Evolutionary conservation across 2,888 invertebrate genomes (phyloP).

Genomic region (Apeira syringaria): DNA sequence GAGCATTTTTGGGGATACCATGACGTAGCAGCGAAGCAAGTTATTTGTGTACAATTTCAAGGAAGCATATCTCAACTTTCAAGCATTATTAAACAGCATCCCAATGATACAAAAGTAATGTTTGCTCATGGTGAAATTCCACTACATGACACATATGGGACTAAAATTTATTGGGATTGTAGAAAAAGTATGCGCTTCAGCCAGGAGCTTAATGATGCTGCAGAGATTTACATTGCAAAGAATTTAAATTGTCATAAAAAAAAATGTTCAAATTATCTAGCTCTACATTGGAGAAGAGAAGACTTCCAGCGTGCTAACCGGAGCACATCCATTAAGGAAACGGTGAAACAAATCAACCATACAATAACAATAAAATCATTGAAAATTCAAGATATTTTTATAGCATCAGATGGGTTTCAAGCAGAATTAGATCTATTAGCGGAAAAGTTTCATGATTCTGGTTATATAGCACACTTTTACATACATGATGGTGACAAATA

Average conservation of each 20-base stretch:
- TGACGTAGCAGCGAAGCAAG: conserved; percentile 85
- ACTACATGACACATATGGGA: conserved; percentile 94
- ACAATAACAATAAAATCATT: conserved; percentile 79
- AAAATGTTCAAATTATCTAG: conserved; percentile 88
- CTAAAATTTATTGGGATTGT: conserved; percentile 91
- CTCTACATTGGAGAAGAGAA: conserved; percentile 93
- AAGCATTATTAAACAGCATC: conserved; percentile 79
- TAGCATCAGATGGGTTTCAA: conserved; percentile 92
- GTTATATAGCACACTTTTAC: conserved; percentile 55
- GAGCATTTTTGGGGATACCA: conserved; percentile 88
- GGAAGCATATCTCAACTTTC: conserved; percentile 87
- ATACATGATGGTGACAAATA: conserved; percentile 71
- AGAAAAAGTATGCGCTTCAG: conserved; percentile 96
- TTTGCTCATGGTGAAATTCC: conserved; percentile 93
- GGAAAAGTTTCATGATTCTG: conserved; percentile 61
- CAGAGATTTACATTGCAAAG: conserved; percentile 83
- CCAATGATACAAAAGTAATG: conserved; percentile 81
- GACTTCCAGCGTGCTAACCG: conserved; percentile 92
- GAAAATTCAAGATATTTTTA: conserved; percentile 82
- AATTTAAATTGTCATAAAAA: conserved; percentile 50
- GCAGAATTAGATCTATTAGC: conserved; percentile 78
- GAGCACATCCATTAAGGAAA: conserved; percentile 87
- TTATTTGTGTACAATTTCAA: conserved; percentile 93
- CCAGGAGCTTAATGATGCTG: conserved; percentile 85
- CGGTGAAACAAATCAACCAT: conserved; percentile 88